Evolutionary conservation across 1,140 invertebrate genomes (phyloP).

Genomic region (Lerema accius): DNA sequence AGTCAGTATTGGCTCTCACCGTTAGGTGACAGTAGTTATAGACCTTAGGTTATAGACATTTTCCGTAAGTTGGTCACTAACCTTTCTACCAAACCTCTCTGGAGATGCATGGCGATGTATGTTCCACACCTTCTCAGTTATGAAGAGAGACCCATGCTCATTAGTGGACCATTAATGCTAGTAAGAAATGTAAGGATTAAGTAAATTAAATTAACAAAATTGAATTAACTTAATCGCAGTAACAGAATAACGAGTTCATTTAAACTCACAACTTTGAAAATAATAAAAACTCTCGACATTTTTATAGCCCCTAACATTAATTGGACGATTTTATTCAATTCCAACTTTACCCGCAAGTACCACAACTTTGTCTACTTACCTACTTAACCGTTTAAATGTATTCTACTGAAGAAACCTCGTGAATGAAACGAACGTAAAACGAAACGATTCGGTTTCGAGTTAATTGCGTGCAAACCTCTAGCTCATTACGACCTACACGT

Average conservation of each 20-base stretch:
- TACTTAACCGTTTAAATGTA: background rate
- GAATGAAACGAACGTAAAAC: constrained; percentile 1
- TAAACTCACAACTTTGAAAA: background rate
- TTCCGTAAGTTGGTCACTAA: too few species aligned
- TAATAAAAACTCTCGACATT: background rate
- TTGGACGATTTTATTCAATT: background rate
- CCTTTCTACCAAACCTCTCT: too few species aligned
- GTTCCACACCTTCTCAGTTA: too few species aligned
- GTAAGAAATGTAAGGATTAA: too few species aligned
- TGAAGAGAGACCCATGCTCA: too few species aligned
- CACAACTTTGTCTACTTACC: background rate
- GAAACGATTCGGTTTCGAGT: constrained; percentile 2
- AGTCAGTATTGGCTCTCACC: too few species aligned
- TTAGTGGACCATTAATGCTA: too few species aligned
- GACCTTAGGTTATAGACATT: too few species aligned
- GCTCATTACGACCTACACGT: background rate
- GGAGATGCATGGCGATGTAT: too few species aligned
- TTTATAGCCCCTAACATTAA: background rate
- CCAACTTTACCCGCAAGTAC: background rate
- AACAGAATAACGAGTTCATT: constrained; percentile 44
- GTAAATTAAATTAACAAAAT: too few species aligned
- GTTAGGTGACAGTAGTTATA: too few species aligned
- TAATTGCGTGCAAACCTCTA: constrained; percentile 1
- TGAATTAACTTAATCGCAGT: background rate
- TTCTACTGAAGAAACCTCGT: background rate